These are phyloP conservation scores for Halocaridina rubra DNA, from an alignment of 2,888 invertebrate genomes.

Conservation along the genomic window DNA sequence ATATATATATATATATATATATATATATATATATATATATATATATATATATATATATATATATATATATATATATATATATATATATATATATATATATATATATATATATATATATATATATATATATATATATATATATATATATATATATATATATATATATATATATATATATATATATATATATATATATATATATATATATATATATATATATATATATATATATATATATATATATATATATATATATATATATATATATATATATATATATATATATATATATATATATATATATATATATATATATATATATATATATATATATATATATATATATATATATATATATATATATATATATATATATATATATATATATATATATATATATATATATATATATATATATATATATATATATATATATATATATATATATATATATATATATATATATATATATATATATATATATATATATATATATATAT, in stretches of 20 bases:
- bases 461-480: neutral
- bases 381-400: neutral
- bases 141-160: neutral
- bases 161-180: neutral
- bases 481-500: neutral
- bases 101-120: neutral
- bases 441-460: neutral
- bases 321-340: neutral
- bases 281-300: neutral
- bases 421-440: neutral
- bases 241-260: neutral
- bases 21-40: neutral
- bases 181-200: neutral
- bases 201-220: neutral
- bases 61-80: neutral
- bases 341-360: neutral
- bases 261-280: neutral
- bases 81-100: neutral
- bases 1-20: neutral
- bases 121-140: neutral
- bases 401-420: neutral
- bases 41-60: neutral
- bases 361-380: neutral
- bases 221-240: neutral
- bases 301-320: neutral